phyloP scores from a whole-genome alignment of 2,888 invertebrate species.

The Trachelus tabidus region DNA sequence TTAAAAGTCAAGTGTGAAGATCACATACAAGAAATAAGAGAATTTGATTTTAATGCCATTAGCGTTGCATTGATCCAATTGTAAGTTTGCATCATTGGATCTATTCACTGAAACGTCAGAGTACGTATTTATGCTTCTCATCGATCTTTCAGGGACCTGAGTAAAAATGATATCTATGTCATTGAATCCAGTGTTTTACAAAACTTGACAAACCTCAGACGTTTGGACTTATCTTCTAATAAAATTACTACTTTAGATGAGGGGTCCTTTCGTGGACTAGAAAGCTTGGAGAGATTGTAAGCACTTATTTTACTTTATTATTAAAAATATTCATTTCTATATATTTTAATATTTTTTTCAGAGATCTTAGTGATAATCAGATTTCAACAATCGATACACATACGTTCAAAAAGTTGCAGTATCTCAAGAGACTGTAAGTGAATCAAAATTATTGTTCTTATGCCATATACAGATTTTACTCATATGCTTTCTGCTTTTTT shows the following conservation, averaged over 20 bases:
- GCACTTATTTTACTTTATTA: slow-evolving; percentile 3
- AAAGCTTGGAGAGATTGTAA: slow-evolving; percentile 79
- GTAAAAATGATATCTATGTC: slow-evolving; percentile 73
- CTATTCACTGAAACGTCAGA: background rate
- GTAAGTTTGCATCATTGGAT: slow-evolving; percentile 67
- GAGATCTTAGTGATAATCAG: slow-evolving; percentile 84
- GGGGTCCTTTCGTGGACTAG: slow-evolving; percentile 77
- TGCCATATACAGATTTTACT: slow-evolving; percentile 30
- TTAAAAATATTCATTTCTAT: slow-evolving; percentile 17
- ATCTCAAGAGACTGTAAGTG: slow-evolving; percentile 75
- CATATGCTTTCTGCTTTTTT: slow-evolving; percentile 37
- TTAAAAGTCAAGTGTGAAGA: slow-evolving; percentile 75
- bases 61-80: slow-evolving; percentile 74
- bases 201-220: slow-evolving; percentile 66
- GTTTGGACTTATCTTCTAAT: slow-evolving; percentile 76
- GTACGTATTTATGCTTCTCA: background rate
- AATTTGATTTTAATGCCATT: slow-evolving; percentile 73
- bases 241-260: slow-evolving; percentile 76
- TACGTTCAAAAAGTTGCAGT: slow-evolving; percentile 80
- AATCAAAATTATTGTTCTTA: slow-evolving; percentile 27
- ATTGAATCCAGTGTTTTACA: slow-evolving; percentile 58
- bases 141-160: slow-evolving; percentile 70
- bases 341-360: slow-evolving; percentile 58
- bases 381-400: slow-evolving; percentile 79
- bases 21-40: slow-evolving; percentile 70